A percentile compares a stretch with the other conserved stretches of the same genome.
These are phyloP conservation scores for Lagocephalus sceleratus DNA, from an alignment of 2,797 vertebrate species.

Conservation along the genomic window DNA sequence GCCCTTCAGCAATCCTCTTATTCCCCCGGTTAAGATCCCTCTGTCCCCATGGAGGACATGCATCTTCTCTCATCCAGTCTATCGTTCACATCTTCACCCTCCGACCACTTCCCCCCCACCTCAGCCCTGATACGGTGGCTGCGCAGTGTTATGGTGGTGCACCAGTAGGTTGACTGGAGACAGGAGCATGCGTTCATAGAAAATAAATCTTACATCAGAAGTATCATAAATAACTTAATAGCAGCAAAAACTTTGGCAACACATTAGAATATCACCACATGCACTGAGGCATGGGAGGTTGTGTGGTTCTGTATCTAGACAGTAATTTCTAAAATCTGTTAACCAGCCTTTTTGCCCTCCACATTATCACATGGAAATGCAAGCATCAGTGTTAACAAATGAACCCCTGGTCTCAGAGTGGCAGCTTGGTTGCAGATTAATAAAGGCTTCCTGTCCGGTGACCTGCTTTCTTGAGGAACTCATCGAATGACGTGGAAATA, in stretches of 20 bases:
- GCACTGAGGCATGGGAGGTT: constrained; percentile 1
- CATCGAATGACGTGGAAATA: constrained; percentile 74
- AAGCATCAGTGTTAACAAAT: too few relatives aligned
- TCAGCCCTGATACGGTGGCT: constrained; percentile 2
- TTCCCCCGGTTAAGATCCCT: constrained; percentile 64
- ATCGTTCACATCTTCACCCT: constrained; percentile 39
- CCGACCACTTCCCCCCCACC: constrained; percentile 6
- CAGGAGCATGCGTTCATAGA: neutral
- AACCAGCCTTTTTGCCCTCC: neutral
- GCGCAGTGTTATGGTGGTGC: constrained; percentile 24
- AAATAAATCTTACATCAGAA: neutral
- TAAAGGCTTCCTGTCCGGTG: constrained; percentile 64
- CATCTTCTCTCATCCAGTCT: constrained; percentile 36
- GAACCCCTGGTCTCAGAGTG: constrained; percentile 13
- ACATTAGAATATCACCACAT: too few relatives aligned
- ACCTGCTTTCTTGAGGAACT: constrained; percentile 72
- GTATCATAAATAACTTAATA: constrained; percentile 2
- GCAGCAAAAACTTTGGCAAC: constrained; percentile 4
- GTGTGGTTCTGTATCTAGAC: neutral
- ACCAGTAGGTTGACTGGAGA: neutral
- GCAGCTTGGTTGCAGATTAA: constrained; percentile 61
- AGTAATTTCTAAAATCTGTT: too few relatives aligned
- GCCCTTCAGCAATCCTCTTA: constrained; percentile 76
- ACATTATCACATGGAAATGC: neutral
- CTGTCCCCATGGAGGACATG: constrained; percentile 60